Evolutionary conservation across 2,888 invertebrate species (phyloP).

Genomic region (Cremastinae sp.): DNA sequence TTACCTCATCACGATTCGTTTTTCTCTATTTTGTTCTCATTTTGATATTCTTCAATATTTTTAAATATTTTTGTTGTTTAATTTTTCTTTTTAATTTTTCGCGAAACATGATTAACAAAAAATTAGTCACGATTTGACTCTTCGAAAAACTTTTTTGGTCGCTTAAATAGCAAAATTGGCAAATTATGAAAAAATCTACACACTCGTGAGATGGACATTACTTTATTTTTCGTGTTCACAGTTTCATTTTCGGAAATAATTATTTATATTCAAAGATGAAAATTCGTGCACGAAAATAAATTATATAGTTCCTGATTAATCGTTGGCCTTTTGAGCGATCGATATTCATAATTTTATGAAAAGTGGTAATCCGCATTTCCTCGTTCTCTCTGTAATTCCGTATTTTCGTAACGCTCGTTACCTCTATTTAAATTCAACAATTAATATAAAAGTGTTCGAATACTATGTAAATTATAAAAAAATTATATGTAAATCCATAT

Average conservation of each 20-base stretch:
- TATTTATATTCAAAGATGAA: too few relatives aligned
- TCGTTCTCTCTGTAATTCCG: constrained; percentile 20
- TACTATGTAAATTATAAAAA: constrained; percentile 16
- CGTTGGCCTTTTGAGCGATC: too few relatives aligned
- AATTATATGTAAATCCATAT: neutral
- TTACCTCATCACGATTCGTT: constrained; percentile 41
- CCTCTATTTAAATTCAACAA: neutral
- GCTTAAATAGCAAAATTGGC: neutral
- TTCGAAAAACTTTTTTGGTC: constrained; percentile 15
- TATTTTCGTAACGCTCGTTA: constrained; percentile 19
- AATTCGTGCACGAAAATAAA: neutral
- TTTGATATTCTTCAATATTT: constrained; percentile 25
- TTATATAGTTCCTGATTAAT: neutral
- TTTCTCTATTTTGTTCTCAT: constrained; percentile 40
- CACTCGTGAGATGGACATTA: too few relatives aligned
- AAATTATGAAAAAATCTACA: too few relatives aligned
- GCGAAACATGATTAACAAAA: constrained; percentile 19
- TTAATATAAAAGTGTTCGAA: constrained; percentile 11
- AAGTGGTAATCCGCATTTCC: constrained; percentile 9
- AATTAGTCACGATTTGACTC: constrained; percentile 11
- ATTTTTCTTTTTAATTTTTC: constrained; percentile 13
- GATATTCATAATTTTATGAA: too few relatives aligned
- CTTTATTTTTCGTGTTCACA: too few relatives aligned
- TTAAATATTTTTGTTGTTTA: constrained; percentile 32
- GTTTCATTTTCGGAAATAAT: too few relatives aligned